Conservation (phyloP, 2,113 vertebrate genomes). For the Rafetus swinhoei region DNA sequence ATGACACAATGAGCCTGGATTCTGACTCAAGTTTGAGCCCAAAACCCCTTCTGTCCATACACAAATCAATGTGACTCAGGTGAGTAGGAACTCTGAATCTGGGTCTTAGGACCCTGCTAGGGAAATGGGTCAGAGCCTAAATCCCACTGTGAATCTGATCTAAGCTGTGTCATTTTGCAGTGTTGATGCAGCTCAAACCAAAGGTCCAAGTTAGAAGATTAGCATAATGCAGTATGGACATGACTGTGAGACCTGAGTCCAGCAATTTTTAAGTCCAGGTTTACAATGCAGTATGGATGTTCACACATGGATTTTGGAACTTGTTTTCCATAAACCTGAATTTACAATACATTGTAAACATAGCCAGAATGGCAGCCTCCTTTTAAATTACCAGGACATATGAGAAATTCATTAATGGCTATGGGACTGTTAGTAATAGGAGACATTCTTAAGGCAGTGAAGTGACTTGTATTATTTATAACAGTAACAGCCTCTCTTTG, state of each 20-base stretch:
- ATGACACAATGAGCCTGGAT: neutral
- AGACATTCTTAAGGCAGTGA: neutral
- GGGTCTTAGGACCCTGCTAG: neutral
- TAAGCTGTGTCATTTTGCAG: neutral
- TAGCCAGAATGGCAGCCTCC: neutral
- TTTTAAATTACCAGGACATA: neutral
- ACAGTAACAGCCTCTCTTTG: slow-evolving; percentile 38
- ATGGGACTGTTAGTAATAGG: accelerated
- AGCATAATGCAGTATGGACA: neutral
- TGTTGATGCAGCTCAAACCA: neutral
- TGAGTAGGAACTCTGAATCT: neutral
- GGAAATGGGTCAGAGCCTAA: neutral
- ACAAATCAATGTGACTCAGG: neutral
- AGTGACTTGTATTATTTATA: neutral
- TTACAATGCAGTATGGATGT: neutral
- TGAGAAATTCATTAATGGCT: neutral
- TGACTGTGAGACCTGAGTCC: neutral
- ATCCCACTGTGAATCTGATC: neutral
- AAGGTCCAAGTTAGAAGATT: neutral
- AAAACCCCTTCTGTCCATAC: neutral
- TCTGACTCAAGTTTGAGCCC: neutral
- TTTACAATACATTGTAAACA: neutral
- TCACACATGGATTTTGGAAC: neutral
- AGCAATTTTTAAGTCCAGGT: neutral
- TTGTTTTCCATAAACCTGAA: neutral